Conservation (phyloP, 2,113 vertebrate genomes). For the Numenius arquata region DNA sequence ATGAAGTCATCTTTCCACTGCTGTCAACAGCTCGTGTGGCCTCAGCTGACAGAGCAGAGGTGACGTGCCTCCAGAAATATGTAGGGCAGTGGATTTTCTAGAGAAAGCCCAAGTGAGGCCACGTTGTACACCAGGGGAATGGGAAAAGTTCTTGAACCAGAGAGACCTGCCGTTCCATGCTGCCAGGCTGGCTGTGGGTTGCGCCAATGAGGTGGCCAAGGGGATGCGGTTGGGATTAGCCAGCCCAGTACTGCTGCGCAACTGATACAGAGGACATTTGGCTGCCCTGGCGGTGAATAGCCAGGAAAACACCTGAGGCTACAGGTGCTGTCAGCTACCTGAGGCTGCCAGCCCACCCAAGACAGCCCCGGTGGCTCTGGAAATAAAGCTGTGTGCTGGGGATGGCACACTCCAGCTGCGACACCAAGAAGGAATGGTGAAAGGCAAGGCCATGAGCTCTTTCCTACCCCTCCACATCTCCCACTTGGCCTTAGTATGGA, state of each 20-base stretch:
- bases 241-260: not conserved
- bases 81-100: conserved; percentile 12
- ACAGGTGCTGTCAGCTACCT: too few relatives aligned
- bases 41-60: conserved; percentile 1
- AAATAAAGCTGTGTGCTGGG: not conserved
- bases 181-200: not conserved
- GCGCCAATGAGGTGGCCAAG: not conserved
- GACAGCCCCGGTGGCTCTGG: not conserved
- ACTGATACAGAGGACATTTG: not conserved
- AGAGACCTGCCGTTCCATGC: not conserved
- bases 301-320: not conserved
- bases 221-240: not conserved
- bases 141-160: not conserved
- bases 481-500: not conserved
- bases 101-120: conserved; percentile 9
- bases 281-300: rapidly evolving
- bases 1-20: conserved; percentile 50
- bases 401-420: rapidly evolving
- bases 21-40: conserved; percentile 10
- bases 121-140: not conserved
- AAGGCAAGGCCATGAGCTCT: not conserved
- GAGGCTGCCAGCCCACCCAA: not conserved
- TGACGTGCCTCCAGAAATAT: conserved; percentile 35
- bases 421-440: rapidly evolving
- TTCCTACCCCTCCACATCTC: not conserved